phyloP scores from a whole-genome alignment of 2,888 invertebrate species.

The Digitonthophagus gazella region DNA sequence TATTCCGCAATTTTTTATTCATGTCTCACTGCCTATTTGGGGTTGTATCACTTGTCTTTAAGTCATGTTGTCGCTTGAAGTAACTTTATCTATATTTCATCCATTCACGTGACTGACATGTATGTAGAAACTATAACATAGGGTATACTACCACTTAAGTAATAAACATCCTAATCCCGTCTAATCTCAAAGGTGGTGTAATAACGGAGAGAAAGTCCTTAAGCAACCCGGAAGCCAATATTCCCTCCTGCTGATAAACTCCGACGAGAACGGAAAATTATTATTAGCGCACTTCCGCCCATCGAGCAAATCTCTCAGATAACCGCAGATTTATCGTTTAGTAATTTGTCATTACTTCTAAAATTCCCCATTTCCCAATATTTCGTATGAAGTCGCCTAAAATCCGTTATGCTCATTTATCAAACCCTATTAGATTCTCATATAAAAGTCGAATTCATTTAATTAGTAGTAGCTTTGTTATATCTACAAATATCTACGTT shows the following conservation, averaged over 20 bases:
- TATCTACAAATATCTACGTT: too few relatives aligned
- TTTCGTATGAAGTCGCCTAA: too few relatives aligned
- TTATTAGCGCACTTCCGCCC: conserved; percentile 49
- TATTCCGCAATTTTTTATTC: not conserved
- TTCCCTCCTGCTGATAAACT: conserved; percentile 43
- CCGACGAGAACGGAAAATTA: conserved; percentile 47
- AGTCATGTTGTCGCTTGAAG: too few relatives aligned
- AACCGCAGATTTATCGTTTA: conserved; percentile 37
- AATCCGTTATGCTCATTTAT: too few relatives aligned
- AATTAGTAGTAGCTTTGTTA: not conserved
- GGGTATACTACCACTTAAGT: too few relatives aligned
- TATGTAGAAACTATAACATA: too few relatives aligned
- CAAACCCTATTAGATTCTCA: too few relatives aligned
- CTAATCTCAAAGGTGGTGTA: not conserved
- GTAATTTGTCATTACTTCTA: too few relatives aligned
- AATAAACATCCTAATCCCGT: not conserved
- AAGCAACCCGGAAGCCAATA: conserved; percentile 30
- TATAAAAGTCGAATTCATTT: not conserved
- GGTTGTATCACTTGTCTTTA: not conserved
- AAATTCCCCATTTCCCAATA: too few relatives aligned
- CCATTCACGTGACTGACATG: too few relatives aligned
- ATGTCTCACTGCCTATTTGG: not conserved
- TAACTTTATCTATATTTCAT: too few relatives aligned
- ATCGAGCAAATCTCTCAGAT: conserved; percentile 49
- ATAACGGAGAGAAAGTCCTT: conserved; percentile 2